Percentiles rank a stretch among this genome's conserved stretches.
Conservation (phyloP, 2,113 vertebrate species). For the Aldabrachelys gigantea region DNA sequence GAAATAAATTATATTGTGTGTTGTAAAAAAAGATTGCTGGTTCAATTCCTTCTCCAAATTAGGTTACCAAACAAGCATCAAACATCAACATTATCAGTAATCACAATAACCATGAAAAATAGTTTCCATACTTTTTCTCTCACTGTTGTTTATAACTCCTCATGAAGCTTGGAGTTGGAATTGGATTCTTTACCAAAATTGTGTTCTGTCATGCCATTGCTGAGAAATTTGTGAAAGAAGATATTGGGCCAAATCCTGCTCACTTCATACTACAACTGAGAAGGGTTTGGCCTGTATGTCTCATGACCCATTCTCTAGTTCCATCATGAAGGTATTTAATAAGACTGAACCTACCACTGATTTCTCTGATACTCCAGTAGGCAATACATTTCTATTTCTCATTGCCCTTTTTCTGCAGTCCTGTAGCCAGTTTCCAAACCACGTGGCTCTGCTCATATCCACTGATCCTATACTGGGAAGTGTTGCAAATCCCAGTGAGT, state of each 20-base stretch:
- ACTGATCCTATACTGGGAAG: background rate
- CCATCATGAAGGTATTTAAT: rapidly evolving
- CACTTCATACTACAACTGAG: background rate
- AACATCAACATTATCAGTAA: constrained; percentile 59
- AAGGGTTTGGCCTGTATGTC: rapidly evolving
- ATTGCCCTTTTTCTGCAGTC: background rate
- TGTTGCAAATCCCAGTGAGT: background rate
- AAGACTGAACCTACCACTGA: background rate
- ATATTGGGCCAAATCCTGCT: background rate
- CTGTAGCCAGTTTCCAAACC: background rate
- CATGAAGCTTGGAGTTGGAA: constrained; percentile 72
- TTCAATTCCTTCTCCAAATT: constrained; percentile 34
- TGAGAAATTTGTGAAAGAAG: background rate
- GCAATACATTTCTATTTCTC: background rate
- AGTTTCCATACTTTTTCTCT: constrained; percentile 52
- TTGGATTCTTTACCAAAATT: constrained; percentile 43
- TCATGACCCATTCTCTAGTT: background rate
- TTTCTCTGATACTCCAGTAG: background rate
- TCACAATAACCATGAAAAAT: constrained; percentile 64
- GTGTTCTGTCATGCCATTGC: constrained; percentile 11
- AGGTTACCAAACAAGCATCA: constrained; percentile 59
- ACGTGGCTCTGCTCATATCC: background rate
- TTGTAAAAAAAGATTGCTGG: constrained; percentile 25
- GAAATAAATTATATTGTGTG: background rate
- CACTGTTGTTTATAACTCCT: constrained; percentile 65